phyloP scores from a whole-genome alignment of 1,140 invertebrate species.

The Portunus trituberculatus region DNA sequence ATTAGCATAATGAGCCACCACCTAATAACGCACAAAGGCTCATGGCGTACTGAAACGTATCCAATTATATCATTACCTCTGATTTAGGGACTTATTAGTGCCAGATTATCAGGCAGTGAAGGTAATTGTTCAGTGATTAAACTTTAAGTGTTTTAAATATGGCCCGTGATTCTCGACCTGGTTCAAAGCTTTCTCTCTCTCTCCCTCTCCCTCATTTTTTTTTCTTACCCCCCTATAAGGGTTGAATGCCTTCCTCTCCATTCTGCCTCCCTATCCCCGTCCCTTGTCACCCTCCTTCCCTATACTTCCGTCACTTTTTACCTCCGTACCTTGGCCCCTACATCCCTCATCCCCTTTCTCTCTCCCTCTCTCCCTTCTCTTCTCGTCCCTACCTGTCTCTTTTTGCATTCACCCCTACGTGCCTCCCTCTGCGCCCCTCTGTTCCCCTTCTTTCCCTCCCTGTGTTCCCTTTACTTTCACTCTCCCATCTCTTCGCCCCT shows the following conservation, averaged over 20 bases:
- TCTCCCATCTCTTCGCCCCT: background rate
- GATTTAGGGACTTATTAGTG: conserved; percentile 59
- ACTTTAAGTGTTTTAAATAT: conserved; percentile 59
- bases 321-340: background rate
- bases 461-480: background rate
- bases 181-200: conserved; percentile 7
- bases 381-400: background rate
- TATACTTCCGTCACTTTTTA: background rate
- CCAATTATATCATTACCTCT: conserved; percentile 63
- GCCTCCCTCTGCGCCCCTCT: background rate
- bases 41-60: conserved; percentile 33
- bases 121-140: conserved; percentile 53
- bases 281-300: background rate
- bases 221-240: background rate
- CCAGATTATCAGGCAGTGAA: conserved; percentile 55
- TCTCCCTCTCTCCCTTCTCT: no score
- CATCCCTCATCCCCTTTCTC: background rate
- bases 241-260: no score
- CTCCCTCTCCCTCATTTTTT: background rate
- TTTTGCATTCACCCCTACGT: background rate
- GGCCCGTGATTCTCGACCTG: conserved; percentile 3
- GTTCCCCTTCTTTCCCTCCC: background rate
- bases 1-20: conserved; percentile 48
- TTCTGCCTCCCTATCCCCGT: no score
- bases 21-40: conserved; percentile 54